Percentiles rank a stretch among this genome's conserved stretches.
phyloP scores from a whole-genome alignment of 2,888 invertebrate species.

The Philereme transversata region DNA sequence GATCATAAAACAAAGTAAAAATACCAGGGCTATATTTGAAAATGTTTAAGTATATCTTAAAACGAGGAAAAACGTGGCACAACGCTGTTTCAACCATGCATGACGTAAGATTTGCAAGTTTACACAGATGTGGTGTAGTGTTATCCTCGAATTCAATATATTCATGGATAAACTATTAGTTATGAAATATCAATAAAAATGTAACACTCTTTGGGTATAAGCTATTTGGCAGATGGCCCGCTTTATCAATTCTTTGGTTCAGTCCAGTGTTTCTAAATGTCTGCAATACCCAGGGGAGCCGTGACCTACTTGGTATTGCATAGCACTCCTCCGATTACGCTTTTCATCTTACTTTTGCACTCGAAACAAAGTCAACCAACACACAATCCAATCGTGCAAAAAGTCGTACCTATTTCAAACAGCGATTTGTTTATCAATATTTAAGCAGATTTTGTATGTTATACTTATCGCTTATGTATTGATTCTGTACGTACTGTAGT shows the following conservation, averaged over 20 bases:
- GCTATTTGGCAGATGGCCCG: neutral
- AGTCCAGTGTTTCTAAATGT: neutral
- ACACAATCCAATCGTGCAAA: too few species aligned
- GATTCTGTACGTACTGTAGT: neutral
- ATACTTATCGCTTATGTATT: neutral
- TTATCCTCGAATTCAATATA: neutral
- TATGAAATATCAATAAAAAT: neutral
- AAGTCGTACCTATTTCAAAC: neutral
- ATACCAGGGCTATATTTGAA: too few species aligned
- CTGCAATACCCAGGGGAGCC: too few species aligned
- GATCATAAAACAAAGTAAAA: too few species aligned
- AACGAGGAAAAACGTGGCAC: too few species aligned
- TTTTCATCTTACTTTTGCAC: too few species aligned
- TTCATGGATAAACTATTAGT: neutral
- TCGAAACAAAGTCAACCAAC: too few species aligned
- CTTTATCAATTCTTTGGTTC: neutral
- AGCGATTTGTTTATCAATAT: neutral
- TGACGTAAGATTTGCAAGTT: slow-evolving; percentile 48
- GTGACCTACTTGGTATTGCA: too few species aligned
- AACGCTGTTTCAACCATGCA: slow-evolving; percentile 26
- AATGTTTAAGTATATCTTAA: too few species aligned
- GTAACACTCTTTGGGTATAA: too few species aligned
- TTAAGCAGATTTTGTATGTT: neutral
- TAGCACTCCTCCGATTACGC: too few species aligned
- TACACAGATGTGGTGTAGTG: slow-evolving; percentile 48